Evolutionary conservation across 2,888 invertebrate species (phyloP).

Genomic region (Saturnia pavonia): DNA sequence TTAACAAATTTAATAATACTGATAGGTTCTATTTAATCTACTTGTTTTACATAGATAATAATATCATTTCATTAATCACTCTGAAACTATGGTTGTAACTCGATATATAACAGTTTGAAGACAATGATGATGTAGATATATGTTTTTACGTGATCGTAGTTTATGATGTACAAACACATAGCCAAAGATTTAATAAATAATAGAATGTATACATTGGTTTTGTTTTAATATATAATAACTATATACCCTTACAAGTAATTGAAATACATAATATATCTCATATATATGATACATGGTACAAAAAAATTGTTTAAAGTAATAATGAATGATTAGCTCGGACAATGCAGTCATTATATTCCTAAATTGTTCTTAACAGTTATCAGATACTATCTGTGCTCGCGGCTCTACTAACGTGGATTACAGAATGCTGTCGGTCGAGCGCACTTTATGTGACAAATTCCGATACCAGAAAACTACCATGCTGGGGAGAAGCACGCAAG

Average conservation of each 20-base stretch:
- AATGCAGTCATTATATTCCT: too few relatives aligned
- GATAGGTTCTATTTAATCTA: constrained; percentile 39
- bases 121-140: constrained; percentile 65
- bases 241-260: neutral
- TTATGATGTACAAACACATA: constrained; percentile 76
- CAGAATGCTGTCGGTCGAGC: too few relatives aligned
- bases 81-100: constrained; percentile 79
- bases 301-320: too few relatives aligned
- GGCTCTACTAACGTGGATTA: too few relatives aligned
- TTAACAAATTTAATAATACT: constrained; percentile 22
- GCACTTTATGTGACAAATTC: too few relatives aligned
- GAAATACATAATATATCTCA: too few relatives aligned
- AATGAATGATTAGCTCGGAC: too few relatives aligned
- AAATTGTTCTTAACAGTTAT: too few relatives aligned
- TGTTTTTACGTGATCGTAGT: constrained; percentile 79
- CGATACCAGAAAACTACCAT: too few relatives aligned
- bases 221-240: constrained; percentile 25
- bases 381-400: too few relatives aligned
- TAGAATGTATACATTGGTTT: constrained; percentile 53
- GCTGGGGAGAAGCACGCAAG: too few relatives aligned
- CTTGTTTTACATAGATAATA: constrained; percentile 32
- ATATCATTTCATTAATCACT: constrained; percentile 59
- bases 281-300: too few relatives aligned
- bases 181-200: constrained; percentile 72
- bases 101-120: constrained; percentile 70